Conservation (phyloP, 2,797 vertebrate species). For the Graptemys geographica region DNA sequence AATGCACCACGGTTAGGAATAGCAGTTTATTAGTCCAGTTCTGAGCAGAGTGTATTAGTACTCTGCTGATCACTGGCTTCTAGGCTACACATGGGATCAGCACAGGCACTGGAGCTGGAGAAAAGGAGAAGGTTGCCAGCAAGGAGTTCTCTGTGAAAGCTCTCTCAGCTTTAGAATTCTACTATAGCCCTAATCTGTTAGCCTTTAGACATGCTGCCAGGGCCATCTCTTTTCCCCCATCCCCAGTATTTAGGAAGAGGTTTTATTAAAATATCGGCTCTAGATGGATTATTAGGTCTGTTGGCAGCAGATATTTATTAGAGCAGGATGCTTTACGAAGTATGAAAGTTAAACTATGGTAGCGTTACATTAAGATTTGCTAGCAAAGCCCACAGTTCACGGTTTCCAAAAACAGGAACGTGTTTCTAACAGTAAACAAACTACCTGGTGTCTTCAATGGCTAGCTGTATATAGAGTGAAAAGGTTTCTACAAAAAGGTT, state of each 20-base stretch:
- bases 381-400: background rate
- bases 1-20: background rate
- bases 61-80: background rate
- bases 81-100: background rate
- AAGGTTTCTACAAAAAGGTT: rapidly evolving
- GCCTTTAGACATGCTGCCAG: background rate
- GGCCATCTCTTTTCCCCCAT: background rate
- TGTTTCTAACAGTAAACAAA: background rate
- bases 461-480: background rate
- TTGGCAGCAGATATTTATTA: conserved; percentile 39
- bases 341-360: background rate
- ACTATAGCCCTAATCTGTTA: background rate
- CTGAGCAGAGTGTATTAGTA: background rate
- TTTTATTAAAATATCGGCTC: background rate
- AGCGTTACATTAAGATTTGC: background rate
- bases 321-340: background rate
- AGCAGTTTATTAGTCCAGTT: background rate
- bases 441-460: background rate
- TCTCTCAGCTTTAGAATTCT: background rate
- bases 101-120: background rate
- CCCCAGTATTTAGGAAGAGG: background rate
- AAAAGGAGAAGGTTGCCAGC: background rate
- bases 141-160: background rate
- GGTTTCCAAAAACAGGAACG: background rate
- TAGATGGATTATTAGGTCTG: conserved; percentile 4